These are phyloP conservation scores for Prunella fulvescens DNA, from an alignment of 2,113 vertebrate genomes.

Conservation along the genomic window DNA sequence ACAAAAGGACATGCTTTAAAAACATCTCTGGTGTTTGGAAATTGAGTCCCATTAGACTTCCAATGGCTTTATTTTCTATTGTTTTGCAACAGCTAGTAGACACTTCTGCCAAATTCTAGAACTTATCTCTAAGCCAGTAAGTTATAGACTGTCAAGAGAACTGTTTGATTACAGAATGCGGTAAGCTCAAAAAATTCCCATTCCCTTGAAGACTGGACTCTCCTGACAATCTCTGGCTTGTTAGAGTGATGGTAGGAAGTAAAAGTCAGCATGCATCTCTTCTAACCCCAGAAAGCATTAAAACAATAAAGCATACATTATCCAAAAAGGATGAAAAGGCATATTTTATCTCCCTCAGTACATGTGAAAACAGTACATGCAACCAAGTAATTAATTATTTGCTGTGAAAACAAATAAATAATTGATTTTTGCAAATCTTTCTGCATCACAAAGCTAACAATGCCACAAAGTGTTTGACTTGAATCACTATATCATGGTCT, in stretches of 20 bases:
- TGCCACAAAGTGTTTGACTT: background rate
- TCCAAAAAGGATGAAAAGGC: background rate
- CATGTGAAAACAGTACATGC: background rate
- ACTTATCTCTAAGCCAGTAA: background rate
- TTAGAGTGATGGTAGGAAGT: background rate
- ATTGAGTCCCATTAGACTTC: background rate
- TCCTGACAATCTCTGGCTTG: background rate
- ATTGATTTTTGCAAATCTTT: background rate
- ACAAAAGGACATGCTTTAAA: background rate
- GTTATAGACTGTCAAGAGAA: background rate
- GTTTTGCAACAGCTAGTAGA: background rate
- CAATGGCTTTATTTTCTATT: background rate
- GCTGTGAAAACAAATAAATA: background rate
- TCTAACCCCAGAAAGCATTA: background rate
- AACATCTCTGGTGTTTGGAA: background rate
- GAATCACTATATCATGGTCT: fast-evolving
- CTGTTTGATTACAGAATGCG: background rate
- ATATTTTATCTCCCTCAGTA: background rate
- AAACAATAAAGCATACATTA: background rate
- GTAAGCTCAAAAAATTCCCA: background rate
- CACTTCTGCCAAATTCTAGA: background rate
- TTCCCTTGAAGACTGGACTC: background rate
- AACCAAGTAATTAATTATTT: background rate
- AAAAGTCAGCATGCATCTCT: background rate
- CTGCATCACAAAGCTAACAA: background rate